Evolutionary conservation across 2,797 vertebrate species (phyloP), one percentile per base, ranked within the genome.

Genomic region (Enteromius mattozi): DNA sequence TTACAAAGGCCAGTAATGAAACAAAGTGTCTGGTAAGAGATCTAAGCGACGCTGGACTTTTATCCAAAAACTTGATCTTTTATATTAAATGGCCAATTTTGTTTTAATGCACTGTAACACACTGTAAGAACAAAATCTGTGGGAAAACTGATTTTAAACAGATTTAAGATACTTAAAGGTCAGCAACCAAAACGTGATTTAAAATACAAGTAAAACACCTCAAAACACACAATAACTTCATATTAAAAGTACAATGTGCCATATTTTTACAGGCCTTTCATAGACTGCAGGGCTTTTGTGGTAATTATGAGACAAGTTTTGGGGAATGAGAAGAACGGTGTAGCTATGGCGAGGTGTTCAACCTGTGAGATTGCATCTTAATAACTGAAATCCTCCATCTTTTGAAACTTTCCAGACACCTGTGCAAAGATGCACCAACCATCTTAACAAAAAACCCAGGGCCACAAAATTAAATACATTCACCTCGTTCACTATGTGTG

Each of bases 1-100:
- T 91, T 84, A 93, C 91, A 77, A 56, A 56, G 61, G 79, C 80
- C 65, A 30, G 83, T 86, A 86, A 90, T 88, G 61, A 81, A 82
- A 88, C 77, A 81, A 88, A 89, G 90, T 69, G 70, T 75, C 14
- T 78, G 49, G 82, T 71, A 61, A 40, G 6, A 79, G 54, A 54
- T 65, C 74, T 78, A 27, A 49, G 12, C 0, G 3, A 13, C 2
- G 6, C 27, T 30, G 17, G 24, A 40, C 80, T 72, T 68, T 65
- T 13, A 63, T 76, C 61, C 40, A 40, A 88, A 80, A 88, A 80
- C 5, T 10, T 27, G 1, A 27, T 27, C 7, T 75, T 75, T 76
- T 27, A 40, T 7, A 49, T 54, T 17, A 75, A 66, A 51, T 5
- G 2, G 8, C 3, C 19, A 65, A 65, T 71, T 71, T n/a, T 1